These are phyloP conservation scores for Platichthys stellatus DNA, from an alignment of 2,113 vertebrate genomes.

Conservation along the genomic window DNA sequence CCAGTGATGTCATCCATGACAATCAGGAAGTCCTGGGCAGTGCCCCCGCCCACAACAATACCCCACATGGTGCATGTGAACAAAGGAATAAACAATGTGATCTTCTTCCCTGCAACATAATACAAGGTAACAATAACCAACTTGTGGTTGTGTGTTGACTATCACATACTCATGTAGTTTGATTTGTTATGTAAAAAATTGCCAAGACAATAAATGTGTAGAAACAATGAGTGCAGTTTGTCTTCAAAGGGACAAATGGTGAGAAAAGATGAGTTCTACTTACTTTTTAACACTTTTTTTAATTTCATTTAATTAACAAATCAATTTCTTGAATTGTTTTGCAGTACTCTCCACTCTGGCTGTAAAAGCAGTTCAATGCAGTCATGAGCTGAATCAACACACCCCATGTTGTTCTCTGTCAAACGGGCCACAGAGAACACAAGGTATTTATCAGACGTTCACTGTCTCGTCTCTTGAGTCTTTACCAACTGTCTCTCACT, in stretches of 20 bases:
- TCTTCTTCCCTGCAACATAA: too few relatives aligned
- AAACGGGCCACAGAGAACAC: conserved; percentile 32
- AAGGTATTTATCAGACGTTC: conserved; percentile 71
- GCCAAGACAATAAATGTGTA: background rate
- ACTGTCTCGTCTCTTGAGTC: conserved; percentile 39
- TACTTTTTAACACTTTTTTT: background rate
- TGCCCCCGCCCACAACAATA: too few relatives aligned
- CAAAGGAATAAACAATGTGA: too few relatives aligned
- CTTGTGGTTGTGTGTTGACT: background rate
- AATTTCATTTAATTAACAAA: conserved; percentile 1
- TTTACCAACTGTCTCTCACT: conserved; percentile 47
- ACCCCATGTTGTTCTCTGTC: conserved; percentile 31
- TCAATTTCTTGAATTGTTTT: background rate
- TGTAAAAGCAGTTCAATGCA: conserved; percentile 46
- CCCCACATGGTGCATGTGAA: too few relatives aligned
- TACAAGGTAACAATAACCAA: too few relatives aligned
- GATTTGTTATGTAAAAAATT: background rate
- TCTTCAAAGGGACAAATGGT: too few relatives aligned
- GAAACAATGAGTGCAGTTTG: too few relatives aligned
- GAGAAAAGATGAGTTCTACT: too few relatives aligned
- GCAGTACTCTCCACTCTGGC: conserved; percentile 1
- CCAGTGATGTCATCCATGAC: too few relatives aligned
- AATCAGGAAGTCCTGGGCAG: too few relatives aligned
- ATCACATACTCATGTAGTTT: background rate
- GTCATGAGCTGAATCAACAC: conserved; percentile 48